Evolutionary conservation across 2,113 vertebrate genomes (phyloP).

Genomic region (Lepisosteus osseus): DNA sequence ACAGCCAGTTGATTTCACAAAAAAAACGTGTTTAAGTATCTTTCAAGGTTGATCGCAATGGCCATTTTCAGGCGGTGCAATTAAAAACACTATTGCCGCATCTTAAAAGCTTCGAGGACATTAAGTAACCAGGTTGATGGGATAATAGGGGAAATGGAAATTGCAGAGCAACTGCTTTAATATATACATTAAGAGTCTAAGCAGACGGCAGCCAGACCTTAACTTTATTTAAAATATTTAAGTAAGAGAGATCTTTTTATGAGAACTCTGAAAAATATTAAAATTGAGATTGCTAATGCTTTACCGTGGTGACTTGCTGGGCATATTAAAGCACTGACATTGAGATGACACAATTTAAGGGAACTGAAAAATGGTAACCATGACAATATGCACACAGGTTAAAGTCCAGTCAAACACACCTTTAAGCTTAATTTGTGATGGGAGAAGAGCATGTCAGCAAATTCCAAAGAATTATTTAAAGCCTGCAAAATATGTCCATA

Average conservation of each 20-base stretch:
- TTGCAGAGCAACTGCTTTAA: no score
- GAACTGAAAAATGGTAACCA: slow-evolving; percentile 54
- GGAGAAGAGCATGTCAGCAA: slow-evolving; percentile 20
- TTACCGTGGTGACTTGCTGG: slow-evolving; percentile 62
- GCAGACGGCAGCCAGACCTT: neutral
- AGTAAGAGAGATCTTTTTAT: slow-evolving; percentile 31
- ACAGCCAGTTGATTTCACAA: no score
- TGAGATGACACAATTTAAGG: slow-evolving; percentile 64
- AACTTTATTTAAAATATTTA: slow-evolving; percentile 9
- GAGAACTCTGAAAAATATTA: slow-evolving; percentile 9
- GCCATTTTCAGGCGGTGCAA: no score
- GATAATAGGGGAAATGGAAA: no score
- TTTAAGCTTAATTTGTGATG: slow-evolving; percentile 65
- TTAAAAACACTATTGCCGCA: no score
- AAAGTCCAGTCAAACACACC: slow-evolving; percentile 70
- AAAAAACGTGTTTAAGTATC: no score
- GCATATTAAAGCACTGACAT: slow-evolving; percentile 34
- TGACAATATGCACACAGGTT: slow-evolving; percentile 57
- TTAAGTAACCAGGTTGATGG: no score
- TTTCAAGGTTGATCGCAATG: no score
- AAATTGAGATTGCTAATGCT: slow-evolving; percentile 50
- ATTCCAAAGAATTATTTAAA: slow-evolving; percentile 11
- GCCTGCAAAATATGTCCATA: slow-evolving; percentile 17
- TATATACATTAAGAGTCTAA: no score
- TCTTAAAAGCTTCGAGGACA: no score